These are phyloP conservation scores for Eurystomus glaucurus DNA, from an alignment of 2,797 vertebrate species.

Conservation along the genomic window DNA sequence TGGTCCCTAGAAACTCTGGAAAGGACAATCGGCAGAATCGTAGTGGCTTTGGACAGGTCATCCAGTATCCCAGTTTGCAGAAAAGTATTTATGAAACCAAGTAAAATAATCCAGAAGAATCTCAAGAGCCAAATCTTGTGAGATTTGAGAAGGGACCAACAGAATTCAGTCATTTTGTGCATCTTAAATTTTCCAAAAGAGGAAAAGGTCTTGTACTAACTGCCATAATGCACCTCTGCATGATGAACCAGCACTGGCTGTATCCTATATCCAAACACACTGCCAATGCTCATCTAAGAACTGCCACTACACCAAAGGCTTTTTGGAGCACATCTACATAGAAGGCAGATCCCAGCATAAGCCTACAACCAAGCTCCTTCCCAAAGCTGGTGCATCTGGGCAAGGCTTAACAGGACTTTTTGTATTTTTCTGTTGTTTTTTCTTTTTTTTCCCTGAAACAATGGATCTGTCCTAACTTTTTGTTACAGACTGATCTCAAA, in stretches of 20 bases:
- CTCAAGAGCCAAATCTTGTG: not conserved
- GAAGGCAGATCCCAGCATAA: not conserved
- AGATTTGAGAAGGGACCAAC: not conserved
- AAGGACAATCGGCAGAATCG: not conserved
- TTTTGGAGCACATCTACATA: not conserved
- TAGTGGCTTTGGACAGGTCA: not conserved
- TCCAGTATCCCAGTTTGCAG: not conserved
- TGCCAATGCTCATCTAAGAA: fast-evolving
- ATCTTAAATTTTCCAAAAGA: not conserved
- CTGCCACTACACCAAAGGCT: fast-evolving
- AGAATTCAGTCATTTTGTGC: not conserved
- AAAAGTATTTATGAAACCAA: not conserved
- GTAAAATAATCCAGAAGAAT: not conserved
- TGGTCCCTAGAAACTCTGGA: not conserved
- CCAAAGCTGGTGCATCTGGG: fast-evolving
- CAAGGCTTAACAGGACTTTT: not conserved
- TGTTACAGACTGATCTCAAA: not conserved
- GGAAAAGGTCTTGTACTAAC: not conserved
- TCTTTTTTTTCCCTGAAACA: not conserved
- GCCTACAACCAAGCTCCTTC: not conserved
- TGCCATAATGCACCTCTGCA: not conserved
- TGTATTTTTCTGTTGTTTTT: not conserved
- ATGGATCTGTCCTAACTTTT: not conserved
- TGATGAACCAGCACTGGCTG: not conserved
- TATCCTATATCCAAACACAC: not conserved